Base-by-base conservation (phyloP, 2,888 invertebrate genomes). In the Panopea generosa region DNA sequence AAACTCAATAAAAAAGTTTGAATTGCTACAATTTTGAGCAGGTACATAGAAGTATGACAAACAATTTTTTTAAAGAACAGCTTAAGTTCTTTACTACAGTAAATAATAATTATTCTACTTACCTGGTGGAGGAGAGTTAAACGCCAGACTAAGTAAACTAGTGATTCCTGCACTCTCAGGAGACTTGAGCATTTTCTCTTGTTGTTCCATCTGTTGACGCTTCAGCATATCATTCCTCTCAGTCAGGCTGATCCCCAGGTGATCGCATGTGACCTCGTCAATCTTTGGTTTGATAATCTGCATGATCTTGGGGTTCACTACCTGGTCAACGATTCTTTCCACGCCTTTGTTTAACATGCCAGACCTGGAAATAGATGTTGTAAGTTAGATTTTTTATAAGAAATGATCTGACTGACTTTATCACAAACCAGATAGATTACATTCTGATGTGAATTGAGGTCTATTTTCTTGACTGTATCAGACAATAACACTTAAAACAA, bases 281-380 rank as follows among this genome's bases (percentile, higher is more conserved):
- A 98, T 96, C 94, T 96, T 96, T 0, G 98, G 97, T 90, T 96
- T 95, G 91, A 98, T 97, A 14, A 97, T 95, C 2, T 96, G 95
- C 59, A 82, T 69, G 79, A 98, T 96, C 94, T 98, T 98, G 0
- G 97, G 97, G 92, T 97, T 97, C 0, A 98, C 97, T 0, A 98
- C 97, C 94, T 99, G 98, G 91, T 98, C 98, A 0, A 98, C 97
- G 79, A 99, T 97, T 83, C 98, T 95, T 92, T 98, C 97, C 2
- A 98, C 97, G 9, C 98, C 98, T 84, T 95, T 96, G 88, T 97
- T 97, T 83, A 98, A 93, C 92, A 96, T 97, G 52, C 97, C 96
- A 65, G 97, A 96, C 89, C 97, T 97, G 93, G 57, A 93, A 93
- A 14, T 52, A n/a, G n/a, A n/a, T n/a, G n/a, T n/a, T n/a, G n/a